Base-by-base conservation (phyloP, 2,113 vertebrate species). In the Pantherophis guttatus region DNA sequence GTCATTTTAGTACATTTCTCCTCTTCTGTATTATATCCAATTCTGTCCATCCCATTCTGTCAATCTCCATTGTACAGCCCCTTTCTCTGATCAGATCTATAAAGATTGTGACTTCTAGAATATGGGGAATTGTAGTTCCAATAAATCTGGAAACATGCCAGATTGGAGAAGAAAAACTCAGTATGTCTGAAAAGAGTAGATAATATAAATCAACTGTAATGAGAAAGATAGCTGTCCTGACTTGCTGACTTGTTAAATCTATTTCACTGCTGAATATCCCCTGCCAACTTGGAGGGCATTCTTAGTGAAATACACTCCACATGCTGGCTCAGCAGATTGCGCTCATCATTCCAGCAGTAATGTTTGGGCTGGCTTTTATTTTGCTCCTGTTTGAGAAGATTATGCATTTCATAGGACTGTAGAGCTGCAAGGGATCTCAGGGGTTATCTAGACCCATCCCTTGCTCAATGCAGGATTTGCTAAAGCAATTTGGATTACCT, bases 301-400 rank as follows among this genome's bases (percentile, higher is more conserved):
- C 94, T 93, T 94, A 93, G 87, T 95, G 52, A 24, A 54, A 24
- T 94, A 52, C 93, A 29, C 33, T 94, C 92, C 39, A 89, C 95
- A 88, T 94, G 93, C 93, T 96, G 95, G 95, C 59, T 96, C 92
- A 93, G 91, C 94, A 21, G 52, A 86, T 58, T 90, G 95, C 48
- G 95, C 90, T 50, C 62, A 87, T 26, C 93, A 94, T 93, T 96
- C 96, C 94, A 95, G 92, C 15, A 94, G 48, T 94, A 95, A 93
- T 95, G 96, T 94, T 94, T 96, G 93, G 86, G 93, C 90, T 13
- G 59, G 89, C 88, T 95, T 94, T 96, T 94, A 96, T 50, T 96
- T 96, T 95, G 93, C 62, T 91, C 92, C 94, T 94, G 90, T 95
- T 93, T 90, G 88, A 92, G 93, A 95, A 95, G 48, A 93, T 92